Base-by-base conservation (phyloP, 2,888 invertebrate species). In the Mythimna loreyi region DNA sequence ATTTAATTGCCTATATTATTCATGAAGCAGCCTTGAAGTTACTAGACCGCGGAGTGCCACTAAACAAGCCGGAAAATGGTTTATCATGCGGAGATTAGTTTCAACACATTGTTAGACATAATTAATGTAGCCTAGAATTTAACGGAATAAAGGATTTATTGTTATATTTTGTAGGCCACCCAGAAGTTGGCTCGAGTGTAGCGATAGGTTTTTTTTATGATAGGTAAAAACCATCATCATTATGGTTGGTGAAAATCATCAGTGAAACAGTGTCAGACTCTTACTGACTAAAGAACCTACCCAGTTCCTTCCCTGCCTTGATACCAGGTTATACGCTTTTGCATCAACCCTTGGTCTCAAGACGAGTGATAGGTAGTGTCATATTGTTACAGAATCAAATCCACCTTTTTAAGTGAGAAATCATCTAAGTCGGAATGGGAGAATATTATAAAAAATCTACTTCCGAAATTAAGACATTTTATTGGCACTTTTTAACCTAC, bases 41-140 rank as follows among this genome's bases (percentile, higher is more conserved):
- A 88, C 65, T 81, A 85, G 87, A 88, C 84, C 84, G 76, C 52
- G 52, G 71, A 36, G 57, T 63, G 62, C 49, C 50, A 57, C 43
- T 58, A 36, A 83, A 82, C 81, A 62, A 78, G 60, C 79, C 80
- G 84, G 81, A 84, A 83, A 80, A 83, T 81, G 30, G 25, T 6
- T 28, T 70, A 67, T 75, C 68, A 75, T 80, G 66, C 62, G n/a
- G 16, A 66, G 56, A 65, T 72, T 52, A 53, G 47, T 80, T 80
- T 76, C 78, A 75, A 79, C 67, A 75, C 71, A 57, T 70, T 70
- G 67, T 77, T 67, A 36, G 4, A 25, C 43, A 49, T 73, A 60
- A 78, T 78, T 78, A 53, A 68, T 72, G 40, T 72, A 60, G 58
- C 59, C 52, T 77, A 66, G 47, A 52, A 16, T 21, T 53, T n/a